These are phyloP conservation scores for Sarotherodon lohbergeri DNA, from an alignment of 2,113 vertebrate genomes.

Conservation along the genomic window DNA sequence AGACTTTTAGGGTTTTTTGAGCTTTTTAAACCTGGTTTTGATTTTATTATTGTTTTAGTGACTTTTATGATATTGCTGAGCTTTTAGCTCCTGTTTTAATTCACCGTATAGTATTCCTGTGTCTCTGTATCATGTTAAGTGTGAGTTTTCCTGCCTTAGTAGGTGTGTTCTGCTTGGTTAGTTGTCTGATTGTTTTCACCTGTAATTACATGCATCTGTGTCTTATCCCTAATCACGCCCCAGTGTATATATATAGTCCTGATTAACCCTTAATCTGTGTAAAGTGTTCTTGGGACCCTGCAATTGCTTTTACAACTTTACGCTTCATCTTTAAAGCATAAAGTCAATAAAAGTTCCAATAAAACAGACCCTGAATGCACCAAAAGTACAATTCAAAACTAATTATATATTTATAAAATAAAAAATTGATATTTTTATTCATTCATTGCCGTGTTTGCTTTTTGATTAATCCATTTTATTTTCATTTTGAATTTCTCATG, in stretches of 20 bases:
- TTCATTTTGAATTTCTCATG: neutral
- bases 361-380: neutral
- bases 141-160: neutral
- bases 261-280: neutral
- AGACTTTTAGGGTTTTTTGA: neutral
- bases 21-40: neutral
- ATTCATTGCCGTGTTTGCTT: neutral
- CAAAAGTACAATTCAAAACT: neutral
- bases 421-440: neutral
- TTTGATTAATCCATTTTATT: neutral
- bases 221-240: neutral
- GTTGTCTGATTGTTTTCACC: neutral
- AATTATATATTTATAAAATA: neutral
- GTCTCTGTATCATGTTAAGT: neutral
- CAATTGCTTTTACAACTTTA: neutral
- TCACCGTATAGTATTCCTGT: neutral
- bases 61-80: neutral
- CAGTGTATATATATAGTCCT: neutral
- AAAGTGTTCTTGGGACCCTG: neutral
- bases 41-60: neutral
- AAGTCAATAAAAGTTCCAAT: neutral
- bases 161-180: neutral
- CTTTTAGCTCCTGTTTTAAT: neutral
- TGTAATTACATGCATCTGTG: neutral
- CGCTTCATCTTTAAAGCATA: neutral